Evolutionary conservation across 2,113 vertebrate species (phyloP).

Genomic region (Sturnira hondurensis): DNA sequence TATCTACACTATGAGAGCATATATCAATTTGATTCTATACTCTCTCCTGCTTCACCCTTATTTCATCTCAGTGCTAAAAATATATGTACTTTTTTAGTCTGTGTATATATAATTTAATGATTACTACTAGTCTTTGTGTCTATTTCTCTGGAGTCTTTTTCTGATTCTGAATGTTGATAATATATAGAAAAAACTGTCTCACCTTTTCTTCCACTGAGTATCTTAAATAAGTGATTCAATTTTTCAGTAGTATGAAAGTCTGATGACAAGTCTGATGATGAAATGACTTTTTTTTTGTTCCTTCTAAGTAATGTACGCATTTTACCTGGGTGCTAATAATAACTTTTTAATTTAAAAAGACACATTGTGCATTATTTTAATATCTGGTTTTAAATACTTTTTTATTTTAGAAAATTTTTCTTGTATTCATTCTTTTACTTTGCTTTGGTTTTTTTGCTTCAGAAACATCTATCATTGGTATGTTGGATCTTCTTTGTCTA

Average conservation of each 20-base stretch:
- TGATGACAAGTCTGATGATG: neutral
- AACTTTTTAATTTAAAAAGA: neutral
- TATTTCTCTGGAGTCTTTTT: neutral
- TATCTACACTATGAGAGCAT: neutral
- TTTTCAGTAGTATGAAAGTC: neutral
- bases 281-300: neutral
- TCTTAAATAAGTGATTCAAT: neutral
- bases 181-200: neutral
- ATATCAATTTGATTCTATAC: neutral
- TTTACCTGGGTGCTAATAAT: neutral
- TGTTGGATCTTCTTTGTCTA: neutral
- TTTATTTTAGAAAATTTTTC: neutral
- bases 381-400: neutral
- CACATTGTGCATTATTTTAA: neutral
- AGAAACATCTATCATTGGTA: neutral
- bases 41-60: neutral
- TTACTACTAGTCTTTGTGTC: neutral
- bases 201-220: neutral
- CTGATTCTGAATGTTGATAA: neutral
- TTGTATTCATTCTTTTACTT: neutral
- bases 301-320: neutral
- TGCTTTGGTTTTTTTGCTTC: neutral
- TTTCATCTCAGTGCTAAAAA: neutral
- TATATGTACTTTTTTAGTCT: neutral
- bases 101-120: neutral